phyloP scores from a whole-genome alignment of 2,113 vertebrate species.

The Gasterosteus nipponicus region DNA sequence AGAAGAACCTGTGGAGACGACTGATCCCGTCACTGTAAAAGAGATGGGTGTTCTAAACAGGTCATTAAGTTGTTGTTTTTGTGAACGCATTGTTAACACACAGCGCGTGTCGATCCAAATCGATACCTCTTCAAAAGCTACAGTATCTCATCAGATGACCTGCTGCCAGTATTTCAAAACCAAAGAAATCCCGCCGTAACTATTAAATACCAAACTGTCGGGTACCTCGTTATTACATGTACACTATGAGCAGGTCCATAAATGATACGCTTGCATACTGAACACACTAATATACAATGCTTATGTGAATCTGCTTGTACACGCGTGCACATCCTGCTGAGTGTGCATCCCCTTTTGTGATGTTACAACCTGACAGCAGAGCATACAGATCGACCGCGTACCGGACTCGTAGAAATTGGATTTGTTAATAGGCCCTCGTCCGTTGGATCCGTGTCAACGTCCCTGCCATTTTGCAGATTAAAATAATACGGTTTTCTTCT shows the following conservation, averaged over 20 bases:
- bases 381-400: conserved; percentile 44
- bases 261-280: not conserved
- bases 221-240: not conserved
- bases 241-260: not conserved
- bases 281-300: not conserved
- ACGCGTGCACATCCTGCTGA: conserved; percentile 39
- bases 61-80: conserved; percentile 13
- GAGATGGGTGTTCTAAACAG: conserved; percentile 8
- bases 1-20: not conserved
- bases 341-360: conserved; percentile 33
- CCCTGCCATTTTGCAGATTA: not conserved
- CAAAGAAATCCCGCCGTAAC: too few relatives aligned
- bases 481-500: not conserved
- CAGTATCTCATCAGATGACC: not conserved
- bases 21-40: not conserved
- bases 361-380: conserved; percentile 45
- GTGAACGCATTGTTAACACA: not conserved
- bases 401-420: conserved; percentile 21
- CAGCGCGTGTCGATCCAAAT: not conserved
- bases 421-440: not conserved
- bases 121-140: not conserved
- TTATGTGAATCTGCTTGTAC: not conserved
- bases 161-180: not conserved
- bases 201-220: not conserved
- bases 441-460: not conserved